Base-by-base conservation (phyloP, 2,797 vertebrate species). In the Avahi laniger region DNA sequence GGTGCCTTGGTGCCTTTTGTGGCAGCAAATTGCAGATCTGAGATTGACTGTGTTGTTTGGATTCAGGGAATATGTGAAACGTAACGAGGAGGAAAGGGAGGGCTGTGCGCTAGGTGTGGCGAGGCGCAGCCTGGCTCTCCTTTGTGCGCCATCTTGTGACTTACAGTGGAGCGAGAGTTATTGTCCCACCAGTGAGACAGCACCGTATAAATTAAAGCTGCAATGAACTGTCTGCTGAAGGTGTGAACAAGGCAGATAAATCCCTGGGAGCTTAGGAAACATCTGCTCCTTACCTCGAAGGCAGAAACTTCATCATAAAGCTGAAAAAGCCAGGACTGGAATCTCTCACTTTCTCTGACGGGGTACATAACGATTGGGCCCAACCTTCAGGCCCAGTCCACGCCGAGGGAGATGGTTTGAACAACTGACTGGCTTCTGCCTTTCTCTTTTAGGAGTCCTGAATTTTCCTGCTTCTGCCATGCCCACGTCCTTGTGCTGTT, bases 221-320 rank as follows among this genome's bases (percentile, higher is more conserved):
- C 89, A 95, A 89, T 95, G 97, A 98, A 94, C 98, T 98, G 95
- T 96, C 96, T 98, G 97, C 96, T 79, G 96, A 97, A 98, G 98
- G 97, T 98, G 98, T 97, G 98, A 98, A 98, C 97, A 98, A 94
- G 14, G 7, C 96, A 26, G 97, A 97, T 24, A 48, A 96, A 97
- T 98, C 98, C 97, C 98, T 96, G 65, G 93, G 97, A 98, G 97
- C 93, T 94, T 96, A 97, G 92, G 97, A 98, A 98, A 98, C 97
- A 98, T 98, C 98, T 98, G 97, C 97, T 98, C 97, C 82, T 96
- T 97, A 41, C 97, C 97, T 97, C n/a, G 69, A 86, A 98, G 98
- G 94, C 97, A 97, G 93, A 93, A 88, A 97, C 54, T 92, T 97
- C 78, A 50, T 94, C 86, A 43, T 52, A 94, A 96, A 96, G 97